These are phyloP conservation scores for Phaedon cochleariae DNA, from an alignment of 2,888 invertebrate species.

Conservation along the genomic window DNA sequence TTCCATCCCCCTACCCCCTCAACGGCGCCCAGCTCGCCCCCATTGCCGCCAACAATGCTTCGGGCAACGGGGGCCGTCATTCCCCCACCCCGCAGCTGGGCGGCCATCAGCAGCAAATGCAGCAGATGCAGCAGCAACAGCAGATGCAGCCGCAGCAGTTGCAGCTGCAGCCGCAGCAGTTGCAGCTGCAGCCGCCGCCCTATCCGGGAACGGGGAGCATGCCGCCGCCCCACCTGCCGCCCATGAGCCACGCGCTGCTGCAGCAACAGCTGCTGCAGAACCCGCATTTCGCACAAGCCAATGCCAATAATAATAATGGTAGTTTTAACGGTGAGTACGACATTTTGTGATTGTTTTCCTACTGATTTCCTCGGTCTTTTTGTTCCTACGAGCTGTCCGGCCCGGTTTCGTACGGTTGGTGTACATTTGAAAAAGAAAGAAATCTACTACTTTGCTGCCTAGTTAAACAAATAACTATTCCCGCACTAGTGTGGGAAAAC, in stretches of 20 bases:
- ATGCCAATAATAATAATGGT: conserved; percentile 64
- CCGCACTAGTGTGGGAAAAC: no score
- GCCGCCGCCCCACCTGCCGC: conserved; percentile 50
- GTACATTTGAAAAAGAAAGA: no score
- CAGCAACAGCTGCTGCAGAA: conserved; percentile 69
- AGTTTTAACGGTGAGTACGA: conserved; percentile 62
- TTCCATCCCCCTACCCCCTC: conserved; percentile 60
- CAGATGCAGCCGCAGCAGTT: conserved; percentile 60
- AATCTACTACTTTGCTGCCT: no score
- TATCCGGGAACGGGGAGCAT: conserved; percentile 60
- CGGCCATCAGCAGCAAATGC: conserved; percentile 55
- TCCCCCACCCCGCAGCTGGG: conserved; percentile 25
- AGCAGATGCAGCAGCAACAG: conserved; percentile 56
- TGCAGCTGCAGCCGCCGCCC: conserved; percentile 54
- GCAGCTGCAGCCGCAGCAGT: conserved; percentile 61
- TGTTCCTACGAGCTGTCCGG: no score
- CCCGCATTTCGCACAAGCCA: conserved; percentile 60
- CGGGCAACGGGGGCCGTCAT: conserved; percentile 45
- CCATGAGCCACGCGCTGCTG: conserved; percentile 58
- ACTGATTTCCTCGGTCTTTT: no score
- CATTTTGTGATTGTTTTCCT: neutral
- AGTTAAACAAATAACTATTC: no score
- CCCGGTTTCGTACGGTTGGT: no score
- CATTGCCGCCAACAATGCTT: conserved; percentile 28
- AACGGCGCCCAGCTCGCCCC: conserved; percentile 44